A percentile compares a stretch with the other conserved stretches of the same genome.
phyloP scores from a whole-genome alignment of 1,140 invertebrate species.

The Bilobella aurantiaca region DNA sequence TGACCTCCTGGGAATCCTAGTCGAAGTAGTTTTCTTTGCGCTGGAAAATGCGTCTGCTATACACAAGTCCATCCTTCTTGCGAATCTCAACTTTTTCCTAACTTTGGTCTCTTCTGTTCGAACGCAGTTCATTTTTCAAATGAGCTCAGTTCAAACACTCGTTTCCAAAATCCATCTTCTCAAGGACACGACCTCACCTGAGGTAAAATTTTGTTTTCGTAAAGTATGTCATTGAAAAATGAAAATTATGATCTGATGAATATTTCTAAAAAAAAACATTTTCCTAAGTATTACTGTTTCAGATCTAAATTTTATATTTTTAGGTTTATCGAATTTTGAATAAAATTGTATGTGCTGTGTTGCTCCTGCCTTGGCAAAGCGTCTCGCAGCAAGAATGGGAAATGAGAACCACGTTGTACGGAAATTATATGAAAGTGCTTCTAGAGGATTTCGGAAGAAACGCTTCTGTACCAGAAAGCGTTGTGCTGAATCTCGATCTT shows the following conservation, averaged over 20 bases:
- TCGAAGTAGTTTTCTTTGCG: conserved; percentile 23
- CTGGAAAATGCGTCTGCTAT: conserved; percentile 23
- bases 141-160: conserved; percentile 19
- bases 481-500: conserved; percentile 18
- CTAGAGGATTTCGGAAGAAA: conserved; percentile 15
- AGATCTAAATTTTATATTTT: conserved; percentile 14
- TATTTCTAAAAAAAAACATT: too few species aligned
- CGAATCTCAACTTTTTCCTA: conserved; percentile 22
- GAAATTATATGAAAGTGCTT: conserved; percentile 35
- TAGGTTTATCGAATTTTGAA: conserved; percentile 47
- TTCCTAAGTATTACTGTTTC: conserved; percentile 4
- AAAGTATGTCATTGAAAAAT: too few species aligned
- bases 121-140: conserved; percentile 32
- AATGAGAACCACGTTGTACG: conserved; percentile 35
- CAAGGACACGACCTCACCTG: conserved; percentile 16
- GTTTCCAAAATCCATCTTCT: conserved; percentile 25
- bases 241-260: too few species aligned
- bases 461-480: background rate
- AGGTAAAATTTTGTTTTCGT: too few species aligned
- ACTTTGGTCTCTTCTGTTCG: conserved; percentile 28
- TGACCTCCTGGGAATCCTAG: conserved; percentile 18
- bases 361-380: conserved; percentile 48
- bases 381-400: conserved; percentile 46
- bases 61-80: conserved; percentile 17
- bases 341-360: conserved; percentile 47